Evolutionary conservation across 1,140 invertebrate genomes (phyloP).

Genomic region (Drosophila suzukii): DNA sequence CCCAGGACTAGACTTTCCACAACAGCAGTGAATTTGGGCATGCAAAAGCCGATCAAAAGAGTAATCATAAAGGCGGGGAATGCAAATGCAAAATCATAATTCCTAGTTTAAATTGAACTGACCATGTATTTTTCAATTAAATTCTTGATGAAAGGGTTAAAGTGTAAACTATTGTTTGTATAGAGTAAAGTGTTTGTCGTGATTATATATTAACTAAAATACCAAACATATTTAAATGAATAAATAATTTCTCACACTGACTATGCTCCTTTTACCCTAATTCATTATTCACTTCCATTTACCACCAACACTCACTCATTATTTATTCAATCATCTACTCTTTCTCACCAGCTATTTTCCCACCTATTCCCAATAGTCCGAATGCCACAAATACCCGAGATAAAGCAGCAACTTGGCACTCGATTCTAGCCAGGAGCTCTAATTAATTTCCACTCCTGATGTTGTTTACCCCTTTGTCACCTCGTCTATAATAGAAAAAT

Average conservation of each 20-base stretch:
- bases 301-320: slow-evolving; percentile 30
- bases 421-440: slow-evolving; percentile 22
- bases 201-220: neutral
- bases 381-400: slow-evolving; percentile 17
- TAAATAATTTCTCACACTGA: slow-evolving; percentile 12
- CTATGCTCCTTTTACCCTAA: slow-evolving; percentile 32
- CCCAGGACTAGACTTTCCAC: slow-evolving; percentile 21
- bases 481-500: slow-evolving; percentile 35
- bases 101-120: neutral
- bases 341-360: neutral
- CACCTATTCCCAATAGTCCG: slow-evolving; percentile 21
- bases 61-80: slow-evolving; percentile 12
- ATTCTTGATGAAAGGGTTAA: neutral
- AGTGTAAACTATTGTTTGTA: neutral
- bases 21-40: slow-evolving; percentile 3
- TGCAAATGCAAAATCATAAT: neutral
- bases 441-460: slow-evolving; percentile 41
- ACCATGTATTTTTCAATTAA: too few species aligned
- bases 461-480: slow-evolving; percentile 25
- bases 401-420: slow-evolving; percentile 20
- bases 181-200: neutral
- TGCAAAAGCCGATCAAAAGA: slow-evolving; percentile 26
- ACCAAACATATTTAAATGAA: slow-evolving; percentile 9
- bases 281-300: slow-evolving; percentile 30
- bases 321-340: slow-evolving; percentile 19